These are phyloP conservation scores for Stenopsyche tienmushanensis DNA, from an alignment of 1,140 invertebrate species.

Conservation along the genomic window DNA sequence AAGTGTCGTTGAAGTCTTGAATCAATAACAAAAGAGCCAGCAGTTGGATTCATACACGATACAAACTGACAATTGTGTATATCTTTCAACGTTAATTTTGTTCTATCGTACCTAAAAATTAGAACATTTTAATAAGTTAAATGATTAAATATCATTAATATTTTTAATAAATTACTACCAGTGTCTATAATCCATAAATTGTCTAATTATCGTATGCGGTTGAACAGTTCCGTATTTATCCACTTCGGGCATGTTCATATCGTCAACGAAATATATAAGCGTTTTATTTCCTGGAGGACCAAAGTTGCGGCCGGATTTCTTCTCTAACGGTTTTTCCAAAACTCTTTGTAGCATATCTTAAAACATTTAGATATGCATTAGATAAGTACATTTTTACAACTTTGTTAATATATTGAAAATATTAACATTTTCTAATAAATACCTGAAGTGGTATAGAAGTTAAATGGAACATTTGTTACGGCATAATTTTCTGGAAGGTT, in stretches of 20 bases:
- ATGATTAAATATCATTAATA: background rate
- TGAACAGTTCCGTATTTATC: conserved; percentile 94
- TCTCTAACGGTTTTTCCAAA: conserved; percentile 90
- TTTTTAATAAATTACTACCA: conserved; percentile 66
- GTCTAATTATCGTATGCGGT: conserved; percentile 89
- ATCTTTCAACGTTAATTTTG: conserved; percentile 85
- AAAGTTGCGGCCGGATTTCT: conserved; percentile 91
- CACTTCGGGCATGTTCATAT: conserved; percentile 97
- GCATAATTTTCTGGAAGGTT: conserved; percentile 74
- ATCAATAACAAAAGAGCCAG: conserved; percentile 93
- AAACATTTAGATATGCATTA: background rate
- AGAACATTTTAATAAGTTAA: conserved; percentile 2
- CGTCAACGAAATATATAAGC: conserved; percentile 94
- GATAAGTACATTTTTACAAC: background rate
- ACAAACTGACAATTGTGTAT: conserved; percentile 94
- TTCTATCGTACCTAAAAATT: conserved; percentile 74
- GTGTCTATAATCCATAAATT: conserved; percentile 93
- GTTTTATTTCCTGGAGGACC: conserved; percentile 88
- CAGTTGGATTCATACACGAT: conserved; percentile 95
- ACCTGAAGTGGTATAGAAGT: conserved; percentile 94
- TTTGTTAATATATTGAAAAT: background rate
- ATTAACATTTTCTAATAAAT: conserved; percentile 29
- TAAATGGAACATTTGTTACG: conserved; percentile 88
- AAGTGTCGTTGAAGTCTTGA: conserved; percentile 90
- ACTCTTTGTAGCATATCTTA: conserved; percentile 80